These are phyloP conservation scores for Melanotus villosus DNA, from an alignment of 2,888 invertebrate genomes.

Conservation along the genomic window DNA sequence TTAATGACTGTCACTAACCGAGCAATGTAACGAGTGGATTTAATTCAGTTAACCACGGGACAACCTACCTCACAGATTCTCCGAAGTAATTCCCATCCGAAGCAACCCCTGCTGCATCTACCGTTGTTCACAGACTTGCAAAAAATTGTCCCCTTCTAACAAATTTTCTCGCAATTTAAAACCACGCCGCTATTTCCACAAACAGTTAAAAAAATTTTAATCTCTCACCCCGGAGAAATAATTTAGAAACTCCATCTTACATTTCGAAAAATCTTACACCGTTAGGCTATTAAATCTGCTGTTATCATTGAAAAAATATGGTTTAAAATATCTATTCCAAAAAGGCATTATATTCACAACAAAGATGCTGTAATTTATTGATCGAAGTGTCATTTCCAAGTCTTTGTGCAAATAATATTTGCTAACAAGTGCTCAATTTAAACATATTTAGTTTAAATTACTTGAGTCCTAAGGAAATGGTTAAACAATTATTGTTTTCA, in stretches of 20 bases:
- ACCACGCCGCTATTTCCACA: neutral
- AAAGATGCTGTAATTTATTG: too few relatives aligned
- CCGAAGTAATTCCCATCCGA: slow-evolving; percentile 25
- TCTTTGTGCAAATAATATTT: too few relatives aligned
- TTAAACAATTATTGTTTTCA: too few relatives aligned
- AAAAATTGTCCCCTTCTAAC: slow-evolving; percentile 2
- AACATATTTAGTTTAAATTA: too few relatives aligned
- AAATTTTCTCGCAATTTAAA: slow-evolving; percentile 9
- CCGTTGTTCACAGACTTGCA: slow-evolving; percentile 19
- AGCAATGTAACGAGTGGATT: slow-evolving; percentile 48
- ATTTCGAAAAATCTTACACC: neutral
- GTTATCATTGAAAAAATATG: neutral
- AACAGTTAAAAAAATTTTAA: neutral
- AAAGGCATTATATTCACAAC: too few relatives aligned
- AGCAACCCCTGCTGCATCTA: slow-evolving; percentile 34
- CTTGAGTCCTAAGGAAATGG: too few relatives aligned
- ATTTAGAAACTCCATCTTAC: neutral
- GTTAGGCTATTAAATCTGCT: neutral
- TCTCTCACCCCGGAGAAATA: neutral
- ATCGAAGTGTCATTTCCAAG: too few relatives aligned
- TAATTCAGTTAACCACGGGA: slow-evolving; percentile 49
- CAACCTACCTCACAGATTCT: slow-evolving; percentile 43
- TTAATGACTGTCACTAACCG: slow-evolving; percentile 44
- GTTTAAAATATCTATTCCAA: too few relatives aligned
- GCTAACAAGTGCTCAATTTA: too few relatives aligned